phyloP scores from a whole-genome alignment of 2,888 invertebrate species.

The Catonia carolina region DNA sequence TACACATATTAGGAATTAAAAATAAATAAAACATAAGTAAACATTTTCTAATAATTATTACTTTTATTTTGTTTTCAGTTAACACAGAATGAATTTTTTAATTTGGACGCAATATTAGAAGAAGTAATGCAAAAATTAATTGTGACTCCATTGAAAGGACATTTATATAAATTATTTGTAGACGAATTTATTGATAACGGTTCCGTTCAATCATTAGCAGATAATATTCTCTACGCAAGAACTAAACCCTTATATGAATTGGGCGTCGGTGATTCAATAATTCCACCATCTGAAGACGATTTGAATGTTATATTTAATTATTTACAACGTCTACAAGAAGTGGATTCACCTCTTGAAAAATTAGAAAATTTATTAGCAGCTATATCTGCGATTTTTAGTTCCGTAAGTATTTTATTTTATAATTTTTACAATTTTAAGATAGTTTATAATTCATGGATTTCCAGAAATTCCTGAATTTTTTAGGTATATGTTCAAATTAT shows the following conservation, averaged over 20 bases:
- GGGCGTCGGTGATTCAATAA: conserved; percentile 65
- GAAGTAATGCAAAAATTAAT: conserved; percentile 89
- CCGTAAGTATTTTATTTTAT: conserved; percentile 37
- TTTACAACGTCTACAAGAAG: conserved; percentile 77
- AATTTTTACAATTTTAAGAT: no score
- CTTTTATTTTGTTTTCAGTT: conserved; percentile 50
- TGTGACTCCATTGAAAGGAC: conserved; percentile 74
- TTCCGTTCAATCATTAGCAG: conserved; percentile 65
- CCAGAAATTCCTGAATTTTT: no score
- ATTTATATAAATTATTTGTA: conserved; percentile 77
- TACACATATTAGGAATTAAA: no score
- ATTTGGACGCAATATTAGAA: conserved; percentile 91
- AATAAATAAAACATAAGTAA: no score
- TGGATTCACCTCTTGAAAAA: conserved; percentile 89
- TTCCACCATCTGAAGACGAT: conserved; percentile 70
- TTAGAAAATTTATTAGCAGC: conserved; percentile 82
- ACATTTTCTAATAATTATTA: no score
- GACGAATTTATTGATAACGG: conserved; percentile 74
- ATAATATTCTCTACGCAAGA: conserved; percentile 62
- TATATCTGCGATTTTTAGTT: conserved; percentile 80
- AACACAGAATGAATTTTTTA: conserved; percentile 85
- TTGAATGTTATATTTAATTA: conserved; percentile 71
- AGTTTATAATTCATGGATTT: no score
- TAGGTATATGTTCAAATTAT: no score
- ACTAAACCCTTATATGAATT: conserved; percentile 61